Evolutionary conservation across 2,113 vertebrate genomes (phyloP).

Genomic region (Periophthalmus modestus): DNA sequence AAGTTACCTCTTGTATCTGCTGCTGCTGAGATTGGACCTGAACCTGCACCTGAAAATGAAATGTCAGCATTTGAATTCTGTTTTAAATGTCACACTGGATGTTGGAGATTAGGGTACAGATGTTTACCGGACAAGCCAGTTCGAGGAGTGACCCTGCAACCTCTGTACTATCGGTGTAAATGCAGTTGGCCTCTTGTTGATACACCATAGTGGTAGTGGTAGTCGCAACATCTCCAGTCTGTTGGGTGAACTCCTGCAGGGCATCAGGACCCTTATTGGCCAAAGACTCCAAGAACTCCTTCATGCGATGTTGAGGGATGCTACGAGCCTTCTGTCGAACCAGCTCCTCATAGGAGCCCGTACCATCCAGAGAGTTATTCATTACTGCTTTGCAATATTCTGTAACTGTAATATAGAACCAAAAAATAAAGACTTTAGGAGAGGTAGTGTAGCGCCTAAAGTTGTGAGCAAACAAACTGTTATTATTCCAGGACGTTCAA

Average conservation of each 20-base stretch:
- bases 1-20: constrained; percentile 76
- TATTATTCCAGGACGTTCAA: not conserved
- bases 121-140: constrained; percentile 93
- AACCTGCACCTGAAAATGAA: constrained; percentile 63
- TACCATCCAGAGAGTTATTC: constrained; percentile 73
- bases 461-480: not conserved
- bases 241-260: constrained; percentile 93
- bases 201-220: constrained; percentile 92
- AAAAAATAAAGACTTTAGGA: not conserved
- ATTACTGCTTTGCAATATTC: constrained; percentile 36
- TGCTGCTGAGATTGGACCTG: constrained; percentile 72
- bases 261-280: constrained; percentile 95
- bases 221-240: constrained; percentile 75
- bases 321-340: constrained; percentile 95
- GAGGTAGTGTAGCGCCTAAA: not conserved
- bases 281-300: constrained; percentile 97
- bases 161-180: constrained; percentile 98
- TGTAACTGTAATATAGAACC: not conserved
- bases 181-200: constrained; percentile 94
- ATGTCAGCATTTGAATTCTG: constrained; percentile 8
- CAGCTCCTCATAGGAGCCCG: constrained; percentile 95
- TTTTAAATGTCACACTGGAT: not conserved
- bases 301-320: constrained; percentile 99
- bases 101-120: not conserved
- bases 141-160: constrained; percentile 97